A percentile compares a stretch with the other conserved stretches of the same genome.
phyloP scores from a whole-genome alignment of 2,113 vertebrate species.

The Pipa parva region DNA sequence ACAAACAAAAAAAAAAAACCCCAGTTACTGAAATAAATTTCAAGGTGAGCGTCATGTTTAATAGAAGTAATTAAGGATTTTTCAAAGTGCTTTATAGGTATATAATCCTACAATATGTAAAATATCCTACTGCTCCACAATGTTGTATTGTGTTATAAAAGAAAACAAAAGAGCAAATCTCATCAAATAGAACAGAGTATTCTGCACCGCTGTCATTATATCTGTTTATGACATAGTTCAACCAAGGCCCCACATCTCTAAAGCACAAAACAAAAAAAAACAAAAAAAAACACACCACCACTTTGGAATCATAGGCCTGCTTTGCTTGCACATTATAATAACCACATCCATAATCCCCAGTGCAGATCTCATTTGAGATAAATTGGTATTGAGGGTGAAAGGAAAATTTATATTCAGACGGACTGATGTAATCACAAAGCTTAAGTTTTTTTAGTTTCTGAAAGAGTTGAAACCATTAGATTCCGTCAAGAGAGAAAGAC shows the following conservation, averaged over 20 bases:
- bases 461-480: not conserved
- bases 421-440: not conserved
- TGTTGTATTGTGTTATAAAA: too few species aligned
- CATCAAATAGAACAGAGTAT: too few species aligned
- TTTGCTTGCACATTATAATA: not conserved
- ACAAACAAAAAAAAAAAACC: too few species aligned
- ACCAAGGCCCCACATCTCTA: not conserved
- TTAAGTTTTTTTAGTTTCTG: not conserved
- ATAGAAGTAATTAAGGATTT: too few species aligned
- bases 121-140: too few species aligned
- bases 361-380: conserved; percentile 4
- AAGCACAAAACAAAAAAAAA: not conserved
- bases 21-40: too few species aligned
- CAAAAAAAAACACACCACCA: not conserved
- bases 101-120: too few species aligned
- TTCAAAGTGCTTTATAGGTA: too few species aligned
- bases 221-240: not conserved
- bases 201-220: not conserved
- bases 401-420: not conserved
- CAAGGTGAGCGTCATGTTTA: too few species aligned
- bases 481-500: not conserved
- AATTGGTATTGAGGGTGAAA: not conserved
- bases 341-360: not conserved
- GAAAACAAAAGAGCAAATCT: too few species aligned
- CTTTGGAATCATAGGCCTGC: not conserved